Evolutionary conservation across 2,888 invertebrate genomes (phyloP).

Genomic region (Acanthopleura granulata): DNA sequence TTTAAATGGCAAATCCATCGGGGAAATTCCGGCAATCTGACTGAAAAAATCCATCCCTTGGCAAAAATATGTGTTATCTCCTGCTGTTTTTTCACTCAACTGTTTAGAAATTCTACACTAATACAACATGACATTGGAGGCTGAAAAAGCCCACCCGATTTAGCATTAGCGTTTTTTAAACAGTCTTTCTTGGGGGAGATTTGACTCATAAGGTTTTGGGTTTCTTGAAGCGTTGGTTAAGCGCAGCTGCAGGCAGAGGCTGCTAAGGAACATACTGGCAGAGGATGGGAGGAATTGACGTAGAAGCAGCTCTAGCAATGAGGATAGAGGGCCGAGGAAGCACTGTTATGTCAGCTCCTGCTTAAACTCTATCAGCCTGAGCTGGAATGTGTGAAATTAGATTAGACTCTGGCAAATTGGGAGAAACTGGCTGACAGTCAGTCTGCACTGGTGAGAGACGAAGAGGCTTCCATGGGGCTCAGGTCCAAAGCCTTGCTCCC

Average conservation of each 20-base stretch:
- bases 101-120: conserved; percentile 10
- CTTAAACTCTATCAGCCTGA: too few relatives aligned
- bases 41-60: neutral
- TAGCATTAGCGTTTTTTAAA: conserved; percentile 3
- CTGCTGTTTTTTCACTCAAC: neutral
- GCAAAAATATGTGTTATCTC: neutral
- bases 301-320: too few relatives aligned
- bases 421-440: neutral
- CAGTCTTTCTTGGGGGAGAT: neutral
- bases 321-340: too few relatives aligned
- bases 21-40: neutral
- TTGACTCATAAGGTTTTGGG: conserved; percentile 10
- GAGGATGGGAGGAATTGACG: too few relatives aligned
- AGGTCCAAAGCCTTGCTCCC: too few relatives aligned
- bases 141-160: neutral
- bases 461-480: neutral
- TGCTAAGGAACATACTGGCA: too few relatives aligned
- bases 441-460: conserved; percentile 4
- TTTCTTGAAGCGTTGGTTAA: neutral
- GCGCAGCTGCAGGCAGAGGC: too few relatives aligned
- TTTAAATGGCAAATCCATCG: conserved; percentile 6
- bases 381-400: conserved; percentile 13
- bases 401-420: conserved; percentile 14
- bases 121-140: conserved; percentile 7
- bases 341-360: too few relatives aligned